phyloP scores from a whole-genome alignment of 2,888 invertebrate species.

The Dioctria linearis region DNA sequence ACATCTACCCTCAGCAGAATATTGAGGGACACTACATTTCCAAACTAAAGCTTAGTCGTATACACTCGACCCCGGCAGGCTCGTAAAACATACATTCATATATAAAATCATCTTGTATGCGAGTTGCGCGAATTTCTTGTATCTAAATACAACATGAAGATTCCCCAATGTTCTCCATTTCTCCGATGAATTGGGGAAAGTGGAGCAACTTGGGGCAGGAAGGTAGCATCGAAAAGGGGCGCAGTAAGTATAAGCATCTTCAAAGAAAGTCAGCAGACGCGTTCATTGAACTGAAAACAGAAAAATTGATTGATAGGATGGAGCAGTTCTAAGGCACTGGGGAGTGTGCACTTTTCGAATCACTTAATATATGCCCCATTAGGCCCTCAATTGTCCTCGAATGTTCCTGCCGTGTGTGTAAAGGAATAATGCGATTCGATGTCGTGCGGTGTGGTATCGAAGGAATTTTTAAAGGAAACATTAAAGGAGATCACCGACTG shows the following conservation, averaged over 20 bases:
- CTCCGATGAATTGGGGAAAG: not conserved
- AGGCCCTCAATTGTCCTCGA: conserved; percentile 54
- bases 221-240: not conserved
- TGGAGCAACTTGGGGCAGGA: conserved; percentile 8
- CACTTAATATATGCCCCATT: conserved; percentile 54
- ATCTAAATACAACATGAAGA: not conserved
- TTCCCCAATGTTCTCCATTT: conserved; percentile 5
- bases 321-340: not conserved
- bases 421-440: conserved; percentile 18
- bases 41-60: not conserved
- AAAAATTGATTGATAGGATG: conserved; percentile 53
- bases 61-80: not conserved
- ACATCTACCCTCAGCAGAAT: not conserved
- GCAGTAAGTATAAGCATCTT: not conserved
- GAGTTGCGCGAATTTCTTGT: not conserved
- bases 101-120: too few relatives aligned
- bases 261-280: conserved; percentile 35
- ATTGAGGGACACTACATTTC: not conserved
- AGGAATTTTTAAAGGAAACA: conserved; percentile 41
- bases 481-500: conserved; percentile 47
- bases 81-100: too few relatives aligned
- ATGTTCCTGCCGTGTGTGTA: conserved; percentile 37
- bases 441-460: not conserved
- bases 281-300: conserved; percentile 55
- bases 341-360: conserved; percentile 51